Evolutionary conservation across 2,888 invertebrate species (phyloP).

Genomic region (Brassicogethes aeneus): DNA sequence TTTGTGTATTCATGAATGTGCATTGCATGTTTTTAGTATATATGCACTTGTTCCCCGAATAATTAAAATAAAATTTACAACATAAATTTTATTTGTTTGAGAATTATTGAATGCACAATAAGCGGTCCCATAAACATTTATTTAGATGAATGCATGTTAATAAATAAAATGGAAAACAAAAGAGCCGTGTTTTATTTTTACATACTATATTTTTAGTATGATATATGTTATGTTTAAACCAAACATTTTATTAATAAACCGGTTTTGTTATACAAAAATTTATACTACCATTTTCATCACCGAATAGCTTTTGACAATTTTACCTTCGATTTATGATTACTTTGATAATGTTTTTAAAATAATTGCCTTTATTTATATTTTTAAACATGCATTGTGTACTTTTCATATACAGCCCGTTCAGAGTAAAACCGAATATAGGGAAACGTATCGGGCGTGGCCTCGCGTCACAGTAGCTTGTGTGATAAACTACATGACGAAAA

Average conservation of each 20-base stretch:
- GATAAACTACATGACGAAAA: no score
- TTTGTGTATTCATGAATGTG: conserved; percentile 24
- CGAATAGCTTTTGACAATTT: no score
- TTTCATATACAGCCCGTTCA: no score
- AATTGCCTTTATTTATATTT: no score
- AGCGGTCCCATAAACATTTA: not conserved
- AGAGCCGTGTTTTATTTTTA: not conserved
- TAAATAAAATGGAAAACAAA: conserved; percentile 1
- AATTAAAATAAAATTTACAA: conserved; percentile 24
- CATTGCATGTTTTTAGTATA: conserved; percentile 24
- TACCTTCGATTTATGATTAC: no score
- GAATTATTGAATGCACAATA: conserved; percentile 13
- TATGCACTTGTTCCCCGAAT: conserved; percentile 21
- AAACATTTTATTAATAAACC: not conserved
- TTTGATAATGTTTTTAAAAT: no score
- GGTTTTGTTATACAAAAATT: not conserved
- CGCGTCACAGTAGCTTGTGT: no score
- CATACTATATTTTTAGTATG: not conserved
- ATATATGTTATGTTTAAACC: not conserved
- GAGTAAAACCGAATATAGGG: no score
- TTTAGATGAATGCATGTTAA: conserved; percentile 1
- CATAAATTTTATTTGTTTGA: conserved; percentile 16
- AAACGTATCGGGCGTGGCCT: no score
- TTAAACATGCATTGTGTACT: no score
- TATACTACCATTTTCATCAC: not conserved